phyloP scores from a whole-genome alignment of 2,888 invertebrate genomes.

The Coelinius sp. region DNA sequence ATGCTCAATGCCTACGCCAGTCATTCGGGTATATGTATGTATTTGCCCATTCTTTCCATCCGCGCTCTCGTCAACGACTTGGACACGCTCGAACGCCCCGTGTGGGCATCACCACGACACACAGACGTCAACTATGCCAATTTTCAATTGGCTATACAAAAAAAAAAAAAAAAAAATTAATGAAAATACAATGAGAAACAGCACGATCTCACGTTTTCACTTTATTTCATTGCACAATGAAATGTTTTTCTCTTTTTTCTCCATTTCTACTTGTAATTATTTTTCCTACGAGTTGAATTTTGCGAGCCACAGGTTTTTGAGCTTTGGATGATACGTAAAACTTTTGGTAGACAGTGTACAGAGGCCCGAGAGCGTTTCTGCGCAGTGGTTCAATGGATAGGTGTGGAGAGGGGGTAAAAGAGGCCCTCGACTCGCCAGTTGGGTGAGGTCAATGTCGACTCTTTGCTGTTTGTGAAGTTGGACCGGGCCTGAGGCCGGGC shows the following conservation, averaged over 20 bases:
- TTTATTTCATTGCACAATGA: neutral
- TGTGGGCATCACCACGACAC: constrained; percentile 16
- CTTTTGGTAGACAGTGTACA: constrained; percentile 69
- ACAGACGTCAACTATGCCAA: constrained; percentile 13
- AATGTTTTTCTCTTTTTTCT: neutral
- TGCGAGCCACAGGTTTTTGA: neutral
- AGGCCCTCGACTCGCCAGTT: constrained; percentile 57
- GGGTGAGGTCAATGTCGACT: constrained; percentile 69
- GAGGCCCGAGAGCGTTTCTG: constrained; percentile 42
- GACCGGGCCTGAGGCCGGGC: constrained; percentile 65
- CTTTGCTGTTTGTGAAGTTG: constrained; percentile 63
- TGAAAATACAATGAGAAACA: constrained; percentile 12
- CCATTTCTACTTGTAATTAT: neutral
- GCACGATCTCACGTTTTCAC: constrained; percentile 14
- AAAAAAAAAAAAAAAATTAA: constrained; percentile 29
- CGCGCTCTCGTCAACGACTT: constrained; percentile 31
- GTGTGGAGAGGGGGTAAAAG: constrained; percentile 33
- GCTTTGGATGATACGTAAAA: constrained; percentile 38
- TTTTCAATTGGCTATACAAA: constrained; percentile 21
- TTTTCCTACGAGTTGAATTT: neutral
- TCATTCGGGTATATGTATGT: constrained; percentile 27
- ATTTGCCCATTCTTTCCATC: constrained; percentile 11
- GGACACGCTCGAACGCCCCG: constrained; percentile 32
- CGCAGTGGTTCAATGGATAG: constrained; percentile 32
- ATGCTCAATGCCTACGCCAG: constrained; percentile 36